Evolutionary conservation across 2,888 invertebrate species (phyloP), one percentile per base, ranked within the genome.

Genomic region (Drosophila recens): DNA sequence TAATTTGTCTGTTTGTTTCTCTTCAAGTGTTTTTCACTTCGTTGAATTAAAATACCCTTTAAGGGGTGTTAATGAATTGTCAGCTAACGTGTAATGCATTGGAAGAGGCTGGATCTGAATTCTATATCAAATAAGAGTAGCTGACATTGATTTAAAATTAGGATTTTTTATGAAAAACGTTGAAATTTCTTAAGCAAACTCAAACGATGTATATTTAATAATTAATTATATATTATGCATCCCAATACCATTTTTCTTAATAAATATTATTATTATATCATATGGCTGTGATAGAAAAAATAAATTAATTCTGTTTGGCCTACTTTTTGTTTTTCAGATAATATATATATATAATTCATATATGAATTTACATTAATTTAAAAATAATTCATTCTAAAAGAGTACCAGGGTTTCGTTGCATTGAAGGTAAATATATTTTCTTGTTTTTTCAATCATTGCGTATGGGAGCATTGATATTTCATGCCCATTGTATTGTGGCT

Each of bases 401-500:
- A 27, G 27, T 27, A 27, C 6, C 1, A 27, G 6, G 4, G 30
- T 0, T 30, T 30, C 5, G 4, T 4, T 15, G 10, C 10, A n/a
- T 10, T 9, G n/a, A 30, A 30, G 8, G 30, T 48, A 20, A n/a
- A n/a, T n/a, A n/a, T n/a, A n/a, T 36, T 49, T 45, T 38, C n/a
- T 52, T 66, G 36, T 15, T n/a, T 38, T 49, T 34, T 33, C 15
- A 30, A 40, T 56, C 51, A 33, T 63, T 63, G 23, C 6, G 20
- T 46, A 40, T 38, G 33, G 27, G 8, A 2, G 15, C 27, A 53
- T 53, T 17, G 53, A 54, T 42, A 51, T 63, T 43, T 48, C 11
- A 13, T 11, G 65, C 64, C 80, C 81, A 82, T 67, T 76, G 82
- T 85, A 49, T 33, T 69, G 74, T 48, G 56, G 48, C 61, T 38